Evolutionary conservation across 2,888 invertebrate species (phyloP), one percentile per base, ranked within the genome.

Genomic region (Chrysodeixis includens): DNA sequence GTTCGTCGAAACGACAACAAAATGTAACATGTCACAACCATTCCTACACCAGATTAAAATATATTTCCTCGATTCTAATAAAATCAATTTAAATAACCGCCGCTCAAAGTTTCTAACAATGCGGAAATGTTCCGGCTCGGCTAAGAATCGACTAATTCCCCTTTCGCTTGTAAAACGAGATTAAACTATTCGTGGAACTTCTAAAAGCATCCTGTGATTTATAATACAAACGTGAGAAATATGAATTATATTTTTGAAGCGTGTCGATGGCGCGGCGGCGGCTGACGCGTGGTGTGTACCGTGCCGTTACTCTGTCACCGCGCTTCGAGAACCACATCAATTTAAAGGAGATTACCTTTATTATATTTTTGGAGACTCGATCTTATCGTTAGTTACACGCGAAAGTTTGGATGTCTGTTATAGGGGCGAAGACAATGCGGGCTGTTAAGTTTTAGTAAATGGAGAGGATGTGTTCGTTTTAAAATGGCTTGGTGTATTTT

Each of bases 151-250:
- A 88, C 90, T 88, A 90, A 91, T 90, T 90, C 88, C 88, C 85
- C 83, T 87, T 88, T 86, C 85, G 86, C 87, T 87, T 86, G 88
- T 90, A 88, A 88, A 87, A 85, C 85, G 82, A 85, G 86, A 91
- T 88, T 85, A 83, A 87, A 88, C 90, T 93, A 92, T 93, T 93
- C 90, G 84, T 89, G 87, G 93, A 93, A 91, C 86, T 66, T 87
- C 88, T 90, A 89, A 88, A 92, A 88, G 86, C 85, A 88, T 80
- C 86, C 80, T 65, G 76, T 89, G 90, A 92, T 92, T 92, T 93
- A 92, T 92, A 84, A 82, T 79, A 79, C 79, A 82, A 84, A 88
- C 89, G 89, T 90, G 89, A 88, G 88, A 89, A 87, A 90, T 90
- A 91, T 90, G 84, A 88, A 83, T 85, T 86, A 83, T 79, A 75